Base-by-base conservation (phyloP, 2,888 invertebrate genomes). In the Idaea aversata region DNA sequence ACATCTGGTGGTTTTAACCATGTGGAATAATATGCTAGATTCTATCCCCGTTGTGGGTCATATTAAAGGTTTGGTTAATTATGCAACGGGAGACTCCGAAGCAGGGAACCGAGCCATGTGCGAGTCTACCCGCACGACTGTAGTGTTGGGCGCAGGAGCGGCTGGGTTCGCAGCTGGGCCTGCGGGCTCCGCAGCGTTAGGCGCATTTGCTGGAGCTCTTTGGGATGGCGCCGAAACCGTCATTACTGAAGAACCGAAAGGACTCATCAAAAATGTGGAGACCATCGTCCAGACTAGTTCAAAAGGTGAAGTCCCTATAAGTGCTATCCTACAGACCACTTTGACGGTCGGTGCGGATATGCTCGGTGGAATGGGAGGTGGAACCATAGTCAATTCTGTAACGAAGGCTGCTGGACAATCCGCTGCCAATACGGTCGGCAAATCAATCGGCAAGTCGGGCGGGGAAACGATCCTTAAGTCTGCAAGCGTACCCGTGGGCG, bases 11-110 rank as follows among this genome's bases (percentile, higher is more conserved):
- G 63, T 34, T 10, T 15, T 61, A 34, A 61, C 47, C 13, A 47
- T 47, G 47, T 47, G 47, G 25, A n/a, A n/a, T n/a, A 62, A 62
- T 57, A 36, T 67, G 25, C 34, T 67, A 0, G 60, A 67, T 57
- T 62, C 67, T 0, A 63, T 67, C 5, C 67, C 67, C 7, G 62
- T 62, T 13, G 64, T 67, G 38, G 67, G 67, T 25, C 64, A 64
- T 34, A 61, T 63, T 16, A 67, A 67, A 64, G 64, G 62, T 36
- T 25, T 64, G 1, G 57, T 67, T 4, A 64, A 67, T 57, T 67
- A 67, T 63, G 63, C 63, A 25, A 62, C 60, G 16, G 67, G 67
- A 62, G 64, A 67, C 59, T 16, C 57, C 15, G 62, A 63, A 15
- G 67, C 62, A 0, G 67, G 67, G 4, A 60, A 67, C 57, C 59